phyloP scores from a whole-genome alignment of 2,113 vertebrate species.

The Eulemur macaco region DNA sequence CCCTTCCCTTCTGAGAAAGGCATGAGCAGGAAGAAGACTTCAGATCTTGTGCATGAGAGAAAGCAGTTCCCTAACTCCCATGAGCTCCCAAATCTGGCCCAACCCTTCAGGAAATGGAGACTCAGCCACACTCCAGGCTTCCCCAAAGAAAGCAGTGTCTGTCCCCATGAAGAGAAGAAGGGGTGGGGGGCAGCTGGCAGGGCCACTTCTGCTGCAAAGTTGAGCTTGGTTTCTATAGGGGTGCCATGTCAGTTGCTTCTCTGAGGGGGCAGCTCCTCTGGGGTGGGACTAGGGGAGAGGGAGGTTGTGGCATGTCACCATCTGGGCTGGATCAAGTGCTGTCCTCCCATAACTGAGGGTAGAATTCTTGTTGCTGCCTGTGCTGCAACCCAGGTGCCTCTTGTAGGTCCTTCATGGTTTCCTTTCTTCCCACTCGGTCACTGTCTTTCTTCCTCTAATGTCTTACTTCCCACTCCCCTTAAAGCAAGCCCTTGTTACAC shows the following conservation, averaged over 20 bases:
- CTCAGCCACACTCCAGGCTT: background rate
- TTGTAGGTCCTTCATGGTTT: background rate
- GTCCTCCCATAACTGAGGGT: no score
- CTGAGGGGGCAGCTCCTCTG: background rate
- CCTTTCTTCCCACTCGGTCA: background rate
- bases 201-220: background rate
- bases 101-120: background rate
- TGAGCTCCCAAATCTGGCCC: background rate
- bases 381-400: background rate
- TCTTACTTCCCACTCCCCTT: background rate
- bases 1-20: background rate
- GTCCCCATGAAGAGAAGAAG: background rate
- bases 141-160: background rate
- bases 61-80: background rate
- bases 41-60: background rate
- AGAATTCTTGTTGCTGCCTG: background rate
- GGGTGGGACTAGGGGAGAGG: no score
- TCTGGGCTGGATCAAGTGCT: background rate
- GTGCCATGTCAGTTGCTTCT: background rate
- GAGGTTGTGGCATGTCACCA: background rate
- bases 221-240: background rate
- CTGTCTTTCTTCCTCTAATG: background rate
- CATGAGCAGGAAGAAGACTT: background rate
- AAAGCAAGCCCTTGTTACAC: background rate
- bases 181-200: background rate